Evolutionary conservation across 2,797 vertebrate species (phyloP), one percentile per base, ranked within the genome.

Genomic region (Gymnopithys bicolor): DNA sequence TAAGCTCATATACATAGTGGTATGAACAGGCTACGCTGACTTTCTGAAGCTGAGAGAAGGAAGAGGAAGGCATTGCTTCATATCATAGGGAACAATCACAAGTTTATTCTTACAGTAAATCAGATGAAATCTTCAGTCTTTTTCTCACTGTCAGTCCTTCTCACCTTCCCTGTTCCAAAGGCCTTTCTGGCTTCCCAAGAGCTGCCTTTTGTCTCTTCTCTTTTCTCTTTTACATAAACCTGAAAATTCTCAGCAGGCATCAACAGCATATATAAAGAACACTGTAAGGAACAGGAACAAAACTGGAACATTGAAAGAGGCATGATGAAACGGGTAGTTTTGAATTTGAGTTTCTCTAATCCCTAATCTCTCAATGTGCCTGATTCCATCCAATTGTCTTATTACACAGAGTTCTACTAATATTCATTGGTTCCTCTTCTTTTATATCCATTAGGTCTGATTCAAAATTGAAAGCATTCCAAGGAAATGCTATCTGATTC

Each of bases 341-440:
- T 71, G n/a, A 77, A 49, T 64, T 11, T 48, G 18, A 56, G 19
- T 49, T 91, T 74, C 81, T 80, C 18, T 41, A 22, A 71, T 24
- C 24, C 23, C 33, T 86, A 14, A 62, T 63, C 6, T 70, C 27
- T 74, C n/a, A 22, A 2, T 23, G 13, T 63, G 13, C 70, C 60
- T 74, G 52, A 53, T 53, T 53, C 30, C 35, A 32, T 28, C 53
- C 35, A 23, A 32, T 46, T 14, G 6, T 63, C 27, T 39, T 85
- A 60, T 19, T 64, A 45, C 21, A 25, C 0, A 24, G 28, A 66
- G 5, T 55, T 84, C 0, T 0, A 55, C n/a, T 51, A 21, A 13
- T 22, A 59, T 49, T 53, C 11, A 48, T 28, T 58, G 41, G 33
- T 64, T 91, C 24, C 4, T 55, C 14, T 66, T 62, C 23, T 75